Percentiles rank a stretch among this genome's conserved stretches.
These are phyloP conservation scores for Callimorpha dominula DNA, from an alignment of 2,888 invertebrate species.

Conservation along the genomic window DNA sequence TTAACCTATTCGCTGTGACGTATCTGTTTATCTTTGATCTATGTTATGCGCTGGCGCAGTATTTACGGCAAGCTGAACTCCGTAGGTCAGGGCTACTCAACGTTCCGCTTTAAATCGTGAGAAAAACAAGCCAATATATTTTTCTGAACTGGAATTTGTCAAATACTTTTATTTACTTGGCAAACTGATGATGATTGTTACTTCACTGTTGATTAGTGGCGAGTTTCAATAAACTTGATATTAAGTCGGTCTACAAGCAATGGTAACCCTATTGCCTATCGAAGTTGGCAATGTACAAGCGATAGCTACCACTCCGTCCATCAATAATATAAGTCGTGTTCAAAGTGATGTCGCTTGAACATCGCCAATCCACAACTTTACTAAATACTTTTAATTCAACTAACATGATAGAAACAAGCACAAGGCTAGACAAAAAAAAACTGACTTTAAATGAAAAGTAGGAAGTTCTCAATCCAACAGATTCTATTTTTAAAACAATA, in stretches of 20 bases:
- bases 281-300: background rate
- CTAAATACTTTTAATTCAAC: too few species aligned
- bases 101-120: constrained; percentile 47
- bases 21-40: constrained; percentile 40
- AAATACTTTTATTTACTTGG: background rate
- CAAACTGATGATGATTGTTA: constrained; percentile 14
- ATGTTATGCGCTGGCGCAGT: constrained; percentile 27
- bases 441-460: background rate
- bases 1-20: constrained; percentile 33
- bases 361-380: background rate
- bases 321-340: too few species aligned
- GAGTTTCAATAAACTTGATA: too few species aligned
- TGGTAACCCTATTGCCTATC: too few species aligned
- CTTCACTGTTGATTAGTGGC: background rate
- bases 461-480: background rate
- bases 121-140: constrained; percentile 29
- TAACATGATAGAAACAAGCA: background rate
- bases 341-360: too few species aligned
- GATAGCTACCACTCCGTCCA: background rate
- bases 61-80: constrained; percentile 37
- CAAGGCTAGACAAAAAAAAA: background rate
- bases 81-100: constrained; percentile 52
- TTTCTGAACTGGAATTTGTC: constrained; percentile 15
- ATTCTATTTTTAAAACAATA: background rate
- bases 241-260: too few species aligned